These are phyloP conservation scores for Xenus cinereus DNA, from an alignment of 2,113 vertebrate species.

Conservation along the genomic window DNA sequence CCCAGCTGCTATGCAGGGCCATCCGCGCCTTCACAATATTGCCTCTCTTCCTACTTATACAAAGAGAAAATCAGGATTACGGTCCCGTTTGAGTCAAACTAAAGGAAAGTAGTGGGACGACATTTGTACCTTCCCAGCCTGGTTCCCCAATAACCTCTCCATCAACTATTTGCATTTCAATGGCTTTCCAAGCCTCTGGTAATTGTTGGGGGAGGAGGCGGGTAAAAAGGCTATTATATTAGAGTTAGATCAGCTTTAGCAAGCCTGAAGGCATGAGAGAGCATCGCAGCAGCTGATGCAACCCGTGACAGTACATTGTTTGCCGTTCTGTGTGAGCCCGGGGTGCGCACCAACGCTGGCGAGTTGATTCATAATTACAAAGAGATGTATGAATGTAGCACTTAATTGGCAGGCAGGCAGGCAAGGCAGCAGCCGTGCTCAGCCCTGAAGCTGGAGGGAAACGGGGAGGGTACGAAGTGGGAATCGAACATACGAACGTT, in stretches of 20 bases:
- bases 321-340: neutral
- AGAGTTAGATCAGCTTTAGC: slow-evolving; percentile 38
- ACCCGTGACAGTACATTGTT: slow-evolving; percentile 10
- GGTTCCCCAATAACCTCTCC: slow-evolving; percentile 9
- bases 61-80: neutral
- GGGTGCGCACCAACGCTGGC: neutral
- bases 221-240: slow-evolving; percentile 18
- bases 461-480: neutral
- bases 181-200: slow-evolving; percentile 26
- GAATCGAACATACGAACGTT: neutral
- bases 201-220: slow-evolving; percentile 22
- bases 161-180: slow-evolving; percentile 60
- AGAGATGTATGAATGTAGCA: neutral
- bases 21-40: neutral
- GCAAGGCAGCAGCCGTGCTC: neutral
- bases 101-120: neutral
- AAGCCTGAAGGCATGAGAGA: slow-evolving; percentile 24
- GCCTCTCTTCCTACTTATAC: neutral
- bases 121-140: neutral
- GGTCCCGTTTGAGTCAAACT: neutral
- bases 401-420: neutral
- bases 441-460: neutral
- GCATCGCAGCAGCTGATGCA: slow-evolving; percentile 27
- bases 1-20: neutral
- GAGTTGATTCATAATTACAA: slow-evolving; percentile 21